Evolutionary conservation across 2,888 invertebrate species (phyloP), one percentile per base, ranked within the genome.

Genomic region (Cheilosia vulpina): DNA sequence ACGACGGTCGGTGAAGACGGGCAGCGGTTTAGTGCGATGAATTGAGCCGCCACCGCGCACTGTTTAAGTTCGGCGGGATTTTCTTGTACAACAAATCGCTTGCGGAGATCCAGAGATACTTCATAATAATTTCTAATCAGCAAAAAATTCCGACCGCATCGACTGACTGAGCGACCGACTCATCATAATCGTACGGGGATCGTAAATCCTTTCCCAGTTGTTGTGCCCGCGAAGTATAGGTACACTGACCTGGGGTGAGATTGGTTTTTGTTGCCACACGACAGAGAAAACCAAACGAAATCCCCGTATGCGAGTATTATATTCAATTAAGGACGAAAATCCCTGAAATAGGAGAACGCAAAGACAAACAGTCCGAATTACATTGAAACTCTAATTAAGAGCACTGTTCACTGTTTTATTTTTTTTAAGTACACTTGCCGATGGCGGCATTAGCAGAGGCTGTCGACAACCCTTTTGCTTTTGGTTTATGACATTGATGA

Each of bases 61-160:
- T 21, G 15, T 21, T 43, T 47, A 52, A 76, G 53, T 41, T 69
- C 50, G 63, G 45, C 50, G 63, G 45, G 79, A 81, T 85, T 81
- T 85, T 77, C 81, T 77, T 81, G 85, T 68, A 58, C 53, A 71
- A 85, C 85, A 85, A 85, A 85, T 85, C 81, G 85, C 55, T 71
- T 7, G 52, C 76, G 6, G 50, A 62, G 75, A 85, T 60, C 31
- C 60, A 24, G 50, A 68, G 81, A 63, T 85, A 72, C 85, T 85
- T 81, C 81, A 85, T 85, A 85, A 85, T 85, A 85, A 85, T 85
- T 85, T 85, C 85, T 85, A 85, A 85, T 85, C 85, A 85, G 85
- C 85, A 85, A 85, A 85, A 85, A 85, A 85, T 58, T 62, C 38
- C 72, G 68, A 55, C 41, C 50, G 24, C 17, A 52, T 13, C 13